phyloP scores from a whole-genome alignment of 2,113 vertebrate genomes.

The Chinchilla lanigera region DNA sequence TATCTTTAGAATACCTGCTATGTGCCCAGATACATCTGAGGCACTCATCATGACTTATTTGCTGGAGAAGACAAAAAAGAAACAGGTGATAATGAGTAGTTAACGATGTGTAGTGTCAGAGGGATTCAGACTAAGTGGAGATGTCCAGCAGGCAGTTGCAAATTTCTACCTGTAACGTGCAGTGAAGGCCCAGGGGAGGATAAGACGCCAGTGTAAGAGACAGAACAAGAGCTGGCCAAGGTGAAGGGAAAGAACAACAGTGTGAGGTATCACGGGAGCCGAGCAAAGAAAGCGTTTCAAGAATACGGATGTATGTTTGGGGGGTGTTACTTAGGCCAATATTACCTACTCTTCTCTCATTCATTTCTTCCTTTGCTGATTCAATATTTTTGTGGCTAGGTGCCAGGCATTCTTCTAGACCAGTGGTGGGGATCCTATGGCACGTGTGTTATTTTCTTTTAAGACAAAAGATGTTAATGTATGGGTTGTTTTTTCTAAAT shows the following conservation, averaged over 20 bases:
- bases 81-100: slow-evolving; percentile 8
- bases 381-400: background rate
- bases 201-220: background rate
- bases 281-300: background rate
- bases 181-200: background rate
- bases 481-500: background rate
- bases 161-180: slow-evolving; percentile 42
- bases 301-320: background rate
- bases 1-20: slow-evolving; percentile 48
- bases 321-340: background rate
- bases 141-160: background rate
- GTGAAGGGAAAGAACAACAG: background rate
- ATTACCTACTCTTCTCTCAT: background rate
- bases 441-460: background rate
- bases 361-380: slow-evolving; percentile 20
- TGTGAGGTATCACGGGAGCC: background rate
- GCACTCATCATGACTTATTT: background rate
- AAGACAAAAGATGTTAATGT: background rate
- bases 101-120: background rate
- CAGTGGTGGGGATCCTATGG: background rate
- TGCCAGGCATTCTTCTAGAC: background rate
- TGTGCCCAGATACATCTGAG: background rate
- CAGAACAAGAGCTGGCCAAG: background rate
- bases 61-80: slow-evolving; percentile 15
- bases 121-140: slow-evolving; percentile 2